These are phyloP conservation scores for Sciurus vulgaris DNA, from an alignment of 2,797 vertebrate genomes.

Conservation along the genomic window DNA sequence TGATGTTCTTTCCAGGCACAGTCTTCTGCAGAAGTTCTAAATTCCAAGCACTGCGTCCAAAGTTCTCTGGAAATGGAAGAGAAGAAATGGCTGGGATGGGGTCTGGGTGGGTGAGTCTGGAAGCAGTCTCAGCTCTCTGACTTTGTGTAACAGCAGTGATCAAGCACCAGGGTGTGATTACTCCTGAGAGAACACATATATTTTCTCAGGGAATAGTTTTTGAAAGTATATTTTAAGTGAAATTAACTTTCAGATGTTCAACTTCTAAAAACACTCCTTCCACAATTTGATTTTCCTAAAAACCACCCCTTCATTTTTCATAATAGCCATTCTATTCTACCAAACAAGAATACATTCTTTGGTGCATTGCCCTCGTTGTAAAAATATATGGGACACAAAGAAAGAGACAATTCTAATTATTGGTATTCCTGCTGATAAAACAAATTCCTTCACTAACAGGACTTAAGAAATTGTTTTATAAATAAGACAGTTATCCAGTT, in stretches of 20 bases:
- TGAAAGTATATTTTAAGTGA: background rate
- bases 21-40: background rate
- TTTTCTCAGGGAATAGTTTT: background rate
- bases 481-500: background rate
- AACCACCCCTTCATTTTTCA: background rate
- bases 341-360: background rate
- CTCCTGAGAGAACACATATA: background rate
- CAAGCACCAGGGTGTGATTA: background rate
- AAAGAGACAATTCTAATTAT: background rate
- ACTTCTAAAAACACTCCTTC: background rate
- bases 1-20: background rate
- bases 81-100: background rate
- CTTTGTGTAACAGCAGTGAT: background rate
- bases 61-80: background rate
- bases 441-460: background rate
- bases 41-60: background rate
- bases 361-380: background rate
- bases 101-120: background rate
- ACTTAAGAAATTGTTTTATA: constrained; percentile 4
- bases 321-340: background rate
- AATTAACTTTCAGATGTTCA: constrained; percentile 17
- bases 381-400: background rate
- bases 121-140: background rate
- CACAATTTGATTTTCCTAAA: background rate
- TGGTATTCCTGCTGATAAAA: background rate